A percentile compares a stretch with the other conserved stretches of the same genome.
Conservation (phyloP, 2,113 vertebrate species). For the Synodontis membranacea region DNA sequence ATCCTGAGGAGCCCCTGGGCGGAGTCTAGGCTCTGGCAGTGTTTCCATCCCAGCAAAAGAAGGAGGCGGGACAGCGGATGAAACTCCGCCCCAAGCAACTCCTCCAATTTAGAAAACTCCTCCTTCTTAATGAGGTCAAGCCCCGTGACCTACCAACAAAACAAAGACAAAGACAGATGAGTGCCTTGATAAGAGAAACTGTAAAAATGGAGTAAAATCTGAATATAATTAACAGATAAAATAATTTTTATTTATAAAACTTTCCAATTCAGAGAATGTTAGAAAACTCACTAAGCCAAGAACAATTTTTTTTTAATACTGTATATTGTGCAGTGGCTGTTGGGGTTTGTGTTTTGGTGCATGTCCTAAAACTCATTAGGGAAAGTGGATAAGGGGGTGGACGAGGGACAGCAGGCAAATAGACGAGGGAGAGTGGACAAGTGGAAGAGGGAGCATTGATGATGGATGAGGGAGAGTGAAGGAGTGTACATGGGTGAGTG, state of each 20-base stretch:
- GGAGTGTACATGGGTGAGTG: no score
- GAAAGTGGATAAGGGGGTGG: background rate
- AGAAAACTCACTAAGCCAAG: background rate
- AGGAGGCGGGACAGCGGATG: conserved; percentile 85
- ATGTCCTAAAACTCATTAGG: background rate
- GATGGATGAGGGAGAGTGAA: background rate
- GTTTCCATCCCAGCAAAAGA: conserved; percentile 89
- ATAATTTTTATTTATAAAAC: background rate
- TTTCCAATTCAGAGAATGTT: background rate
- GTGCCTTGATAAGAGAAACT: background rate
- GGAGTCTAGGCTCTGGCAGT: conserved; percentile 84
- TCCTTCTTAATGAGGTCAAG: conserved; percentile 86
- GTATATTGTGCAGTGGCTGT: background rate
- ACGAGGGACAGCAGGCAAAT: no score
- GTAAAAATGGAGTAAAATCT: background rate
- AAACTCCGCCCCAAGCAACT: conserved; percentile 83
- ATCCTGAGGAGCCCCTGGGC: conserved; percentile 81
- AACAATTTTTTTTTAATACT: background rate
- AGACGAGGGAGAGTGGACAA: background rate
- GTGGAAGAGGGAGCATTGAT: no score
- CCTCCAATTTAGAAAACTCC: conserved; percentile 79
- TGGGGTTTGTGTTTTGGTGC: background rate
- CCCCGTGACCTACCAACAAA: conserved; percentile 80
- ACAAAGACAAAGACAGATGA: no score
- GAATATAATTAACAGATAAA: background rate